Evolutionary conservation across 2,113 vertebrate species (phyloP).

Genomic region (Odobenus rosmarus): DNA sequence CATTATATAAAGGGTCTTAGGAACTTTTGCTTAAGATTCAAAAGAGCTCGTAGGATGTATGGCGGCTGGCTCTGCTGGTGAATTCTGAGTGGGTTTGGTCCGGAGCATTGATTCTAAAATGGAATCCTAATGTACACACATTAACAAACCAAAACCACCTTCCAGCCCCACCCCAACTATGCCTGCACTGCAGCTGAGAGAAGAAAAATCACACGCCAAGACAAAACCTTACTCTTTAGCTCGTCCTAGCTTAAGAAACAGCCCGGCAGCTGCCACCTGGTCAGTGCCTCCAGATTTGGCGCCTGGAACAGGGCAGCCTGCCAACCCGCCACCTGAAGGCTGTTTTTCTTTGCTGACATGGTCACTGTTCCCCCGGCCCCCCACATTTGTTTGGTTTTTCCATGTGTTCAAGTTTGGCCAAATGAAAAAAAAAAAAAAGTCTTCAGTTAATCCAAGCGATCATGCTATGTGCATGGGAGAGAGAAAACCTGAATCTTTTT

Average conservation of each 20-base stretch:
- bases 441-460: constrained; percentile 42
- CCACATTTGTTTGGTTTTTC: not conserved
- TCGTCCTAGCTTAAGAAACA: not conserved
- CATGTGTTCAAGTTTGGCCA: constrained; percentile 25
- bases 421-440: not conserved
- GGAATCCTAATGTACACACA: not conserved
- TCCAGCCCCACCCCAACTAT: not conserved
- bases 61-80: not conserved
- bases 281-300: not conserved
- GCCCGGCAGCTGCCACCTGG: not conserved
- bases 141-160: not conserved
- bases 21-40: not conserved
- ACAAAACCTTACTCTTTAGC: not conserved
- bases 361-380: not conserved
- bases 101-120: not conserved
- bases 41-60: not conserved
- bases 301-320: not conserved
- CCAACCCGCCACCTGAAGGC: not conserved
- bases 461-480: not conserved
- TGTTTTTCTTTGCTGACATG: constrained; percentile 43
- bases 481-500: constrained; percentile 38
- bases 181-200: not conserved
- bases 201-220: not conserved
- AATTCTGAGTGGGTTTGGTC: not conserved
- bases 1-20: not conserved